Evolutionary conservation across 30 jellyfish, hydroid and myxozoan species (phyloP).

Genomic region (Aurelia aurita complex sp. Pacific): DNA sequence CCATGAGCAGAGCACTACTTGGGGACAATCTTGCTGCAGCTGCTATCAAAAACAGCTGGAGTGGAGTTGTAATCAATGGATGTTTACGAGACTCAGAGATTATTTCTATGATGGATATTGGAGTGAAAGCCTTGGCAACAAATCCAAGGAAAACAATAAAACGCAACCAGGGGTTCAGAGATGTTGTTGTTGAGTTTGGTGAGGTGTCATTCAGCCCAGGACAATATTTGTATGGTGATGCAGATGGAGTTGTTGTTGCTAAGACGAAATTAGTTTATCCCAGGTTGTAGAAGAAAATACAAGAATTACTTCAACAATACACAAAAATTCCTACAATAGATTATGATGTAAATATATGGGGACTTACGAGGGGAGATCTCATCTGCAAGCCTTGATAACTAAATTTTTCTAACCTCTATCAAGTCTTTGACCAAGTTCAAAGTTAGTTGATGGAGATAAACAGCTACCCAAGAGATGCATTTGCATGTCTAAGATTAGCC

Average conservation of each 20-base stretch:
- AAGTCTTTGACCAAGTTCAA: too few species aligned
- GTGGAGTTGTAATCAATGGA: slow-evolving; percentile 65
- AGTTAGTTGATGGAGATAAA: too few species aligned
- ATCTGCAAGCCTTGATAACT: too few species aligned
- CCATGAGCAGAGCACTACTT: slow-evolving; percentile 56
- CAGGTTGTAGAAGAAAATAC: not conserved
- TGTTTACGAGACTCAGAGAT: slow-evolving; percentile 58
- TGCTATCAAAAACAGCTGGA: slow-evolving; percentile 74
- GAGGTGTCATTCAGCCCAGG: slow-evolving; percentile 69
- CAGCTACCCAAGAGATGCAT: too few species aligned
- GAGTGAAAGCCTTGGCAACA: slow-evolving; percentile 73
- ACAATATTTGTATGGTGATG: slow-evolving; percentile 58
- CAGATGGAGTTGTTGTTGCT: slow-evolving; percentile 68
- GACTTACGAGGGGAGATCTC: too few species aligned
- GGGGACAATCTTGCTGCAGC: slow-evolving; percentile 80
- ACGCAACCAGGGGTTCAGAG: slow-evolving; percentile 60
- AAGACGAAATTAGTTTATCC: slow-evolving; percentile 37
- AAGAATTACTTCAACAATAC: not conserved
- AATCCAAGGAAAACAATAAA: slow-evolving; percentile 67
- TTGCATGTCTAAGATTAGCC: too few species aligned
- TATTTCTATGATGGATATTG: slow-evolving; percentile 53
- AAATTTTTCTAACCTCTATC: too few species aligned
- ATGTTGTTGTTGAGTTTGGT: slow-evolving; percentile 52
- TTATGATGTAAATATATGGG: too few species aligned
- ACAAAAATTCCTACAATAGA: too few species aligned